phyloP scores from a whole-genome alignment of 1,140 invertebrate species.

The Cotesia vestalis region DNA sequence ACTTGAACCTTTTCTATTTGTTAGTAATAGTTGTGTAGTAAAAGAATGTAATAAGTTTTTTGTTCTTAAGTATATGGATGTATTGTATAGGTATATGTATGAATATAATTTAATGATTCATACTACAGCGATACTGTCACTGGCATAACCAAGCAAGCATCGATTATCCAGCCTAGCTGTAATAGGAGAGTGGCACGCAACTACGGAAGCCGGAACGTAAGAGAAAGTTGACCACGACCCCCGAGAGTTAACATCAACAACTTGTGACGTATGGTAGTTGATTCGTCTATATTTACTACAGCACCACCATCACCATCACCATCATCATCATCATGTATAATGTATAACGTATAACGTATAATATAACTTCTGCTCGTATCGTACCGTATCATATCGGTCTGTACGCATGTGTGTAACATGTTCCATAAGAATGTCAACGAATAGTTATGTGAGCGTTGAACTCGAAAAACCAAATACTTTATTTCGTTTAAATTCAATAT shows the following conservation, averaged over 20 bases:
- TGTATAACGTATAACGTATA: no score
- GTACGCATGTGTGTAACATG: constrained; percentile 6
- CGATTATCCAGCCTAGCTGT: constrained; percentile 37
- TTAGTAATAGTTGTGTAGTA: background rate
- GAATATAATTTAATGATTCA: constrained; percentile 18
- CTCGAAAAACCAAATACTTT: constrained; percentile 10
- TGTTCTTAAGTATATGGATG: background rate
- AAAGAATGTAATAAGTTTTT: constrained; percentile 4
- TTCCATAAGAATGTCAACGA: constrained; percentile 17
- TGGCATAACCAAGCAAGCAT: constrained; percentile 32
- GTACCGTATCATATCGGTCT: no score
- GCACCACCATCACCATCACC: no score
- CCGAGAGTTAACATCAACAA: constrained; percentile 42
- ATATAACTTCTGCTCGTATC: no score
- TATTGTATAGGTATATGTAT: background rate
- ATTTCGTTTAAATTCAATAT: constrained; percentile 32
- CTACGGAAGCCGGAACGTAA: constrained; percentile 51
- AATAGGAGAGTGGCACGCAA: constrained; percentile 51
- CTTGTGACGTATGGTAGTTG: constrained; percentile 26
- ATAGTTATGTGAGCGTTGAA: constrained; percentile 18
- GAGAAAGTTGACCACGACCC: constrained; percentile 61
- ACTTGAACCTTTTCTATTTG: no score
- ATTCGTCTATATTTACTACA: no score
- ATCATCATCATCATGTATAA: no score
- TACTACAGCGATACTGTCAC: constrained; percentile 34